Evolutionary conservation across 1,140 invertebrate species (phyloP).

Genomic region (Mycetomoellerius zeteki): DNA sequence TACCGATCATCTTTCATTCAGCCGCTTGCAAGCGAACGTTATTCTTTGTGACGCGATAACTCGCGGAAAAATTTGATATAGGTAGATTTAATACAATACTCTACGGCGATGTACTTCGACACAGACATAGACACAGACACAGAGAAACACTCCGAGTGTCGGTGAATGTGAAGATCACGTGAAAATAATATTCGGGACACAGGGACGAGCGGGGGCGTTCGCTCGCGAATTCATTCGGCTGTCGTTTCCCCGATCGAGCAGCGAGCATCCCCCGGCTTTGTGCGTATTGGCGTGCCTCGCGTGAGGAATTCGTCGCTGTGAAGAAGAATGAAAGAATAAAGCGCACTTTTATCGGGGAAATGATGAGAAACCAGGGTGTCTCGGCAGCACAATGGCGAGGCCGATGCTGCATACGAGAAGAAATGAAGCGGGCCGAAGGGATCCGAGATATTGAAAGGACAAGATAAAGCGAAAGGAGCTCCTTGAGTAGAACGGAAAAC

Average conservation of each 20-base stretch:
- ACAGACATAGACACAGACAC: not conserved
- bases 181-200: conserved; percentile 58
- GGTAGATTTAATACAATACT: conserved; percentile 44
- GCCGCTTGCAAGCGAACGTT: not conserved
- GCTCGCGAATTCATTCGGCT: conserved; percentile 37
- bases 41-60: conserved; percentile 23
- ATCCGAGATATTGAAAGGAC: conserved; percentile 42
- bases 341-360: conserved; percentile 59
- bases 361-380: conserved; percentile 57
- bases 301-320: conserved; percentile 48
- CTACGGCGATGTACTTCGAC: conserved; percentile 3
- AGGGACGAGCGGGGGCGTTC: not conserved
- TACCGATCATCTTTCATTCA: conserved; percentile 22
- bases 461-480: conserved; percentile 53
- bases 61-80: conserved; percentile 38
- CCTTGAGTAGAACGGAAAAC: not conserved
- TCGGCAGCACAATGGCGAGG: conserved; percentile 43
- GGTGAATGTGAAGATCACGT: conserved; percentile 18
- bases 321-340: conserved; percentile 55
- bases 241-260: conserved; percentile 48
- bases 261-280: conserved; percentile 30
- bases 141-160: not conserved
- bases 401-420: conserved; percentile 43
- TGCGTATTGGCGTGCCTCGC: conserved; percentile 52
- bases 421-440: conserved; percentile 39